phyloP scores from a whole-genome alignment of 2,797 vertebrate genomes.

The Pyrocephalus nanus region DNA sequence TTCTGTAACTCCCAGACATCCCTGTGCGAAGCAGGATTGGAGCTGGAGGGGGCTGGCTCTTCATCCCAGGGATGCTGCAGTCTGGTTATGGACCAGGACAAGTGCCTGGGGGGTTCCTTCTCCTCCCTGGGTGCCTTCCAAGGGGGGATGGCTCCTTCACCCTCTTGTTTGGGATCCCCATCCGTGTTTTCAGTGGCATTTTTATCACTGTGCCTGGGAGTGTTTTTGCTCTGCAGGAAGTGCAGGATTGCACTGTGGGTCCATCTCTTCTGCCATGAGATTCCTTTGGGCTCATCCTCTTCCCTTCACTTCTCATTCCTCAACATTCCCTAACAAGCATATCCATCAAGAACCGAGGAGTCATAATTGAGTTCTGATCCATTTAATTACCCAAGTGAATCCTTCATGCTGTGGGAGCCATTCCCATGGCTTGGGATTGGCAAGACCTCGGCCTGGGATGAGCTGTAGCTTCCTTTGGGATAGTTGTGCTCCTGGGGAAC shows the following conservation, averaged over 20 bases:
- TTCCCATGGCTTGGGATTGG: background rate
- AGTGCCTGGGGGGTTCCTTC: rapidly evolving
- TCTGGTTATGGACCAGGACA: rapidly evolving
- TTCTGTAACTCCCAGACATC: background rate
- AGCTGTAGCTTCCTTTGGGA: background rate
- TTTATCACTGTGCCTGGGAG: rapidly evolving
- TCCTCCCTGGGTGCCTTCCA: background rate
- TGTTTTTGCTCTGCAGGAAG: background rate
- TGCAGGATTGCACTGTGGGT: background rate
- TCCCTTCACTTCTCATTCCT: background rate
- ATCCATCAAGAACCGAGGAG: background rate
- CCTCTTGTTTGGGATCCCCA: background rate
- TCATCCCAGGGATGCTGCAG: background rate
- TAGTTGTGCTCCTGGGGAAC: background rate
- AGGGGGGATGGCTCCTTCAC: background rate
- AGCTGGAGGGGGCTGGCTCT: background rate
- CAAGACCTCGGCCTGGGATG: background rate
- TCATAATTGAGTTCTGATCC: background rate
- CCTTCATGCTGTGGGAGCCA: background rate
- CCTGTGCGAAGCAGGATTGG: background rate
- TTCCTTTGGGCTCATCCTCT: background rate
- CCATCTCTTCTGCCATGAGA: background rate
- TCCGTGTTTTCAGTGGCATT: background rate
- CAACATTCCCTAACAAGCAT: background rate
- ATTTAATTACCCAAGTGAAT: background rate